phyloP scores from a whole-genome alignment of 1,140 invertebrate genomes.

The Eumeta japonica region DNA sequence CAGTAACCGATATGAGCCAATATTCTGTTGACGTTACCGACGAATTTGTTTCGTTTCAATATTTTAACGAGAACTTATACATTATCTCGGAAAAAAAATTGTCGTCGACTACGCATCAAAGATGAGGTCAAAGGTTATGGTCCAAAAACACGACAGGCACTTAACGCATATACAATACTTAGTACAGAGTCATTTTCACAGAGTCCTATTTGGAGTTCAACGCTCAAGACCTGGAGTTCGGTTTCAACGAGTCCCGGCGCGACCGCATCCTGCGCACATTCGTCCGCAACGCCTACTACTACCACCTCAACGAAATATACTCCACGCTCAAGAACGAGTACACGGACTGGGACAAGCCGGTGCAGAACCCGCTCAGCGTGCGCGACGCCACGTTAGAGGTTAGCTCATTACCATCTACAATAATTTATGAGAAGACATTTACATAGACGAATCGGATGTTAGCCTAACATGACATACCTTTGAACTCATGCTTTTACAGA shows the following conservation, averaged over 20 bases:
- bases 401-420: slow-evolving; percentile 8
- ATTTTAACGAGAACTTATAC: no score
- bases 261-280: slow-evolving; percentile 84
- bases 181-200: no score
- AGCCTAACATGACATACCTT: not conserved
- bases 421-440: no score
- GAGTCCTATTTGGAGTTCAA: slow-evolving; percentile 77
- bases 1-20: no score
- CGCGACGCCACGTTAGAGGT: slow-evolving; percentile 72
- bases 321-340: slow-evolving; percentile 90
- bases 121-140: no score
- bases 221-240: slow-evolving; percentile 77
- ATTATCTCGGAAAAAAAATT: no score
- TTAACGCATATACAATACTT: no score
- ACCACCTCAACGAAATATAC: slow-evolving; percentile 87
- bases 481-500: not conserved
- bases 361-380: slow-evolving; percentile 71
- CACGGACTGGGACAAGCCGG: slow-evolving; percentile 85
- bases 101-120: no score
- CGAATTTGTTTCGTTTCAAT: no score
- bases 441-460: no score
- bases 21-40: no score
- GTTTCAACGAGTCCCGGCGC: slow-evolving; percentile 79
- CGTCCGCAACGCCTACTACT: slow-evolving; percentile 84
- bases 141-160: no score